Base-by-base conservation (phyloP, 1,140 invertebrate species). In the Sitobion miscanthi region DNA sequence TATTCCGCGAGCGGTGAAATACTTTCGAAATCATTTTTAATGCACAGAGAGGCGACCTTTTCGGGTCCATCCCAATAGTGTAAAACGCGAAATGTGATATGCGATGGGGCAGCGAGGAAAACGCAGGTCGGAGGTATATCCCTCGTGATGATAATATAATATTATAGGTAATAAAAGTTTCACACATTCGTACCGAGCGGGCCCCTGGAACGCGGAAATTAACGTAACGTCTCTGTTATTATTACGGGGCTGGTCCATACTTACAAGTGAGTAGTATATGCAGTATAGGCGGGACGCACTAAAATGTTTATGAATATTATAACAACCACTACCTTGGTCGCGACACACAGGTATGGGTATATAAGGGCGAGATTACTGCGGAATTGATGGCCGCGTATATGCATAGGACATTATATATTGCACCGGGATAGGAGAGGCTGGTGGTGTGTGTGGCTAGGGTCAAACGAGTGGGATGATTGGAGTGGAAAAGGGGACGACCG, bases 391-490 rank as follows among this genome's bases (percentile, higher is more conserved):
- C 5, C 20, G 45, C 8, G 85, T 20, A 47, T 30, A 49, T 30
- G 42, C 85, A 87, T 49, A 87, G 42, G 23, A 30, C 85, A 87
- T 87, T 45, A 87, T 45, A 87, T 30, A 87, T 87, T 87, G 25
- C 30, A 49, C 45, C 85, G 49, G 38, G 8, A 35, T 42, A 35
- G 87, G 35, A 54, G 87, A 25, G n/a, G n/a, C 86, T 52, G 86
- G 25, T n/a, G 85, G 20, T 83, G 69, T 91, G 45, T 77, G 25
- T 69, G 42, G 45, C 62, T 82, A 83, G 62, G 90, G 91, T 92
- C 91, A 82, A 91, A 82, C 90, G 62, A 47, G 57, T 52, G 69
- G 62, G 90, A 91, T 77, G 57, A 83, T 91, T 83, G 90, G 62
- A 69, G 69, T 35, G 57, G 54, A 30, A 77, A 91, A 69, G 45